Conservation (phyloP, 2,113 vertebrate genomes). For the Dinomys branickii region DNA sequence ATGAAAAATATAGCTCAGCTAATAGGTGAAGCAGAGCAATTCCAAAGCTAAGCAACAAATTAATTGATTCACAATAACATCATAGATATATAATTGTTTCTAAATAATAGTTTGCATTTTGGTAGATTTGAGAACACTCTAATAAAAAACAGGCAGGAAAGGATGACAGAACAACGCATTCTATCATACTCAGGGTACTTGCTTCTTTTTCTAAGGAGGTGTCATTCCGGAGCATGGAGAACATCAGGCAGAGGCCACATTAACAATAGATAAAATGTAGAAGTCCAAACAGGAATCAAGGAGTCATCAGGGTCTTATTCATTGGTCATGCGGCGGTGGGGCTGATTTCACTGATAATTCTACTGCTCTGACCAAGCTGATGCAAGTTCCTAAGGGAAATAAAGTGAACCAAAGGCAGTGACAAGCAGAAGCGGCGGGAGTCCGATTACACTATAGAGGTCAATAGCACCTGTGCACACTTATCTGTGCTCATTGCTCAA, state of each 20-base stretch:
- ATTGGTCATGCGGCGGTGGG: slow-evolving; percentile 71
- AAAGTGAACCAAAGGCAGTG: slow-evolving; percentile 68
- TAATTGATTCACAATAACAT: not conserved
- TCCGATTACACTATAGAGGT: slow-evolving; percentile 79
- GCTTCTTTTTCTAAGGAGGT: slow-evolving; percentile 6
- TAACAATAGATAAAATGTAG: slow-evolving; percentile 75
- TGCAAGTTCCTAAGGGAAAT: slow-evolving; percentile 60
- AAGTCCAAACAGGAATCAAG: slow-evolving; percentile 73
- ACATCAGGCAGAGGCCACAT: slow-evolving; percentile 56
- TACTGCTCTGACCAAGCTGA: slow-evolving; percentile 56
- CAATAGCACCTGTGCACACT: slow-evolving; percentile 51
- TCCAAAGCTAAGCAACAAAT: not conserved
- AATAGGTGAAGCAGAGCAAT: not conserved
- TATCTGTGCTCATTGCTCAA: slow-evolving; percentile 65
- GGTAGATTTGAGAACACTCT: not conserved
- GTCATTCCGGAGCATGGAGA: not conserved
- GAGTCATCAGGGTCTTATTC: slow-evolving; percentile 79
- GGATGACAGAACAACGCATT: not conserved
- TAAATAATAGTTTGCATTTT: not conserved
- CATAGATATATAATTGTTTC: not conserved
- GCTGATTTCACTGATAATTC: slow-evolving; percentile 78
- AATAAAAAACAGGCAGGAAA: not conserved
- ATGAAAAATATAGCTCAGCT: not conserved
- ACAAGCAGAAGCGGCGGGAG: slow-evolving; percentile 77
- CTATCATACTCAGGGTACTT: not conserved